phyloP scores from a whole-genome alignment of 2,113 vertebrate species.

The Rhea pennata region DNA sequence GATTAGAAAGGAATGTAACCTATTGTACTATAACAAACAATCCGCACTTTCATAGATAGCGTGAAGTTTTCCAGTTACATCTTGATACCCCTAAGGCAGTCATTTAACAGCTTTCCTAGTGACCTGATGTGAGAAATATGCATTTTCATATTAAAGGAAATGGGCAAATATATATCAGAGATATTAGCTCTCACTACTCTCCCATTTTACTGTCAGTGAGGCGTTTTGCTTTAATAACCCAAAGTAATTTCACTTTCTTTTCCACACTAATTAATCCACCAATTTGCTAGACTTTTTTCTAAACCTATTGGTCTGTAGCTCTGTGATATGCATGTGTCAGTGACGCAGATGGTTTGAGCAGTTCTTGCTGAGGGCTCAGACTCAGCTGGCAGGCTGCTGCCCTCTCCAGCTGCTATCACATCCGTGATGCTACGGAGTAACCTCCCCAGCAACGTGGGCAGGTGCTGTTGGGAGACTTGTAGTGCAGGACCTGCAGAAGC shows the following conservation, averaged over 20 bases:
- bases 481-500: background rate
- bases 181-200: background rate
- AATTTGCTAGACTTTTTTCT: background rate
- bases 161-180: background rate
- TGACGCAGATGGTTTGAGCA: background rate
- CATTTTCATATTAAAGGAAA: background rate
- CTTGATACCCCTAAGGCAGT: slow-evolving; percentile 21
- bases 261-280: background rate
- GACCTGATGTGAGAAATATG: background rate
- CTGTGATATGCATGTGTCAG: accelerated
- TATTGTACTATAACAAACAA: slow-evolving; percentile 3
- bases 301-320: background rate
- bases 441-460: background rate
- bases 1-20: slow-evolving; percentile 56
- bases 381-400: accelerated
- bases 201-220: background rate
- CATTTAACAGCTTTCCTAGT: background rate
- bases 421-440: background rate
- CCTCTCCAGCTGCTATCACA: background rate
- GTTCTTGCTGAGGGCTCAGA: background rate
- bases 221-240: background rate
- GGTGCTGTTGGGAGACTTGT: background rate
- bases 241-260: background rate
- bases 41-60: slow-evolving; percentile 12
- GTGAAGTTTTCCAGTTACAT: slow-evolving; percentile 15